Conservation (phyloP, 2,888 invertebrate species). For the Caenorhabditis zanzibari region DNA sequence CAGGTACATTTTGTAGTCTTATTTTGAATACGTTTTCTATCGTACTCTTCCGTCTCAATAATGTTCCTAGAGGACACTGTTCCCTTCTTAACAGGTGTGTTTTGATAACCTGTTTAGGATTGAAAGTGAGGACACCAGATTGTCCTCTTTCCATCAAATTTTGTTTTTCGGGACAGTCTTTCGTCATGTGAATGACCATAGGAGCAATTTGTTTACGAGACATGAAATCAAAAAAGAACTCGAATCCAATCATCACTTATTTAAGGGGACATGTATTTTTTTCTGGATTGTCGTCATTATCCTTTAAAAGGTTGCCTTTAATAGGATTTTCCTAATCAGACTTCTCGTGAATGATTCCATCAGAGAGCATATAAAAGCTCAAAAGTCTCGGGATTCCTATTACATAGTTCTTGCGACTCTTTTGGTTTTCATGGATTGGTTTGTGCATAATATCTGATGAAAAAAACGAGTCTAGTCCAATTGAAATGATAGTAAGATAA, state of each 20-base stretch:
- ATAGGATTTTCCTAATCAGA: conserved; percentile 1
- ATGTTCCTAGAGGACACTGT: conserved; percentile 21
- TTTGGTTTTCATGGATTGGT: not conserved
- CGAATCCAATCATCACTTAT: conserved; percentile 24
- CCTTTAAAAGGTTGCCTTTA: conserved; percentile 10
- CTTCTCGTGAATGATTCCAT: not conserved
- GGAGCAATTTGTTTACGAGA: conserved; percentile 48
- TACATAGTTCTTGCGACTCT: conserved; percentile 1
- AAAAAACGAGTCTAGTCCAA: not conserved
- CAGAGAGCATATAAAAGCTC: conserved; percentile 1
- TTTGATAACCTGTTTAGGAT: conserved; percentile 33
- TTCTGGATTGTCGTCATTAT: not conserved
- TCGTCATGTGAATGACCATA: conserved; percentile 53
- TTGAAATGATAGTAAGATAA: conserved; percentile 8
- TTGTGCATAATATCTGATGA: conserved; percentile 17
- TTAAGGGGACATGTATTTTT: conserved; percentile 6
- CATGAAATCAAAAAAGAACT: not conserved
- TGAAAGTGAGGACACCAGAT: conserved; percentile 17
- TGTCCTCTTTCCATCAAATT: conserved; percentile 19
- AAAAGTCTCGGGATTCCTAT: conserved; percentile 3
- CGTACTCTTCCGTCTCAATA: conserved; percentile 5
- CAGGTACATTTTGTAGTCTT: not conserved
- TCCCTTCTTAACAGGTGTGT: conserved; percentile 44
- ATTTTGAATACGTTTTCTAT: conserved; percentile 8
- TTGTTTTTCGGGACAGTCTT: conserved; percentile 49